Evolutionary conservation across 2,888 invertebrate species (phyloP).

Genomic region (Scaptomyza tumidula): DNA sequence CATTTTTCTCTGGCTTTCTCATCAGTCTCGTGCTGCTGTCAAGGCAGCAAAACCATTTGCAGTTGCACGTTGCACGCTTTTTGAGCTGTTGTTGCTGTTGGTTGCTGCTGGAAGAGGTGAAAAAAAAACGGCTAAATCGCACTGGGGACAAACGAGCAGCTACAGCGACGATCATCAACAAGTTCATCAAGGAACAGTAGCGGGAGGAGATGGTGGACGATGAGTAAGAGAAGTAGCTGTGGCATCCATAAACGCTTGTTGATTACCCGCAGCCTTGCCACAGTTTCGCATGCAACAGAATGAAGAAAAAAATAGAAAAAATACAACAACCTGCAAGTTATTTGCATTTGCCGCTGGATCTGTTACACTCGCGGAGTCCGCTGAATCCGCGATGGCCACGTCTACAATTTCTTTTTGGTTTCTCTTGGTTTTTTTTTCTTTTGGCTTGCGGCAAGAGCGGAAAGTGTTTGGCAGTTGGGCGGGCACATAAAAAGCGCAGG

Average conservation of each 20-base stretch:
- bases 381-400: conserved; percentile 29
- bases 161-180: conserved; percentile 69
- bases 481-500: conserved; percentile 37
- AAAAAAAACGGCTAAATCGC: conserved; percentile 15
- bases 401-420: conserved; percentile 10
- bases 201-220: conserved; percentile 1
- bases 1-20: background rate
- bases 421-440: conserved; percentile 1
- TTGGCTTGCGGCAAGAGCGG: conserved; percentile 56
- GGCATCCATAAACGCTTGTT: conserved; percentile 76
- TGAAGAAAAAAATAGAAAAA: conserved; percentile 3
- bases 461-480: conserved; percentile 64
- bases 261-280: conserved; percentile 76
- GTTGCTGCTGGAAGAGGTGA: background rate
- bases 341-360: conserved; percentile 76
- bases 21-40: conserved; percentile 14
- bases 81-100: conserved; percentile 13
- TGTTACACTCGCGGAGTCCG: conserved; percentile 67
- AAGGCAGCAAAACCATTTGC: conserved; percentile 25
- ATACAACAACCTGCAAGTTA: conserved; percentile 52
- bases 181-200: conserved; percentile 59
- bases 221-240: conserved; percentile 30
- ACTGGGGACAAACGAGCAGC: conserved; percentile 58
- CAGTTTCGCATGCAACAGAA: conserved; percentile 46
- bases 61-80: conserved; percentile 18